Conservation (phyloP, 2,113 vertebrate genomes). For the Misgurnus anguillicaudatus region DNA sequence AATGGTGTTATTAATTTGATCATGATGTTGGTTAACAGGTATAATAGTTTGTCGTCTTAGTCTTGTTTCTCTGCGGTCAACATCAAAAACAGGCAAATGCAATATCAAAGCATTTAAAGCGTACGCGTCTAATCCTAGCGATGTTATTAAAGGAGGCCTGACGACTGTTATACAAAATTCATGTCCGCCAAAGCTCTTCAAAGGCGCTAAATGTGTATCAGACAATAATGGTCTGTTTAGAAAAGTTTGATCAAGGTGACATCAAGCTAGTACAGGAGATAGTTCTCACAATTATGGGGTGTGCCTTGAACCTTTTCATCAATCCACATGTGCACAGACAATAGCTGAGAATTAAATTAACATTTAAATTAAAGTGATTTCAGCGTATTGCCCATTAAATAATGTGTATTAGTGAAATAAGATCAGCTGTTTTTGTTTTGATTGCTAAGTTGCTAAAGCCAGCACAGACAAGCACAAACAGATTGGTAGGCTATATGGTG, state of each 20-base stretch:
- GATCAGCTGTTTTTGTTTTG: constrained; percentile 59
- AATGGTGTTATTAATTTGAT: neutral
- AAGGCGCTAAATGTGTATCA: constrained; percentile 35
- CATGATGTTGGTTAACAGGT: neutral
- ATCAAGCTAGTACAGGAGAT: constrained; percentile 37
- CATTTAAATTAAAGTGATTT: constrained; percentile 62
- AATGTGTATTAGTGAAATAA: constrained; percentile 64
- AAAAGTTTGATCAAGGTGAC: constrained; percentile 58
- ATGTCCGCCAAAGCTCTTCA: neutral
- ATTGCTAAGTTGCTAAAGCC: constrained; percentile 27
- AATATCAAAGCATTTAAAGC: neutral
- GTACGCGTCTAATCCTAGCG: neutral
- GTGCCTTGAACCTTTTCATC: constrained; percentile 56
- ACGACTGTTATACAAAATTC: neutral
- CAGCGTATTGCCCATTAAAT: constrained; percentile 49
- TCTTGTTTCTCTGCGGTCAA: neutral
- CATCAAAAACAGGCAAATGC: neutral
- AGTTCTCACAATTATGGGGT: constrained; percentile 42
- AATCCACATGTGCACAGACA: constrained; percentile 50
- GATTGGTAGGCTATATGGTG: constrained; percentile 45
- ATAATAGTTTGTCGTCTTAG: neutral
- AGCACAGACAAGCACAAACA: constrained; percentile 44
- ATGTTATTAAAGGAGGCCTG: neutral
- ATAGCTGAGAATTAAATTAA: constrained; percentile 63
- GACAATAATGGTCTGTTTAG: constrained; percentile 41